phyloP scores from a whole-genome alignment of 1,140 invertebrate species.

The Ceratitis capitata region DNA sequence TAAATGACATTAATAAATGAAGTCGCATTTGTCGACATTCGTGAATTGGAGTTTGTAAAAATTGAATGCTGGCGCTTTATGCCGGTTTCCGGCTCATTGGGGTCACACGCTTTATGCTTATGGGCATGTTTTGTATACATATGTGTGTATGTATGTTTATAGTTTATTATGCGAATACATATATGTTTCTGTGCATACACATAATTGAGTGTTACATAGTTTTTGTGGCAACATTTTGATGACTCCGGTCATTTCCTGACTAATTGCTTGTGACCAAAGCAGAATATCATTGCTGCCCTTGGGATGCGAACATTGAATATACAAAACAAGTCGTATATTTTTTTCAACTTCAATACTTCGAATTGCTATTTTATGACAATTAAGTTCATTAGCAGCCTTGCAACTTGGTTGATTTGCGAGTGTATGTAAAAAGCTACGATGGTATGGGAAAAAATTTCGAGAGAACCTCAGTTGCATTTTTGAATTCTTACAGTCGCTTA shows the following conservation, averaged over 20 bases:
- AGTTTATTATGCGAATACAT: not conserved
- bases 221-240: conserved; percentile 30
- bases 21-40: not conserved
- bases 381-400: not conserved
- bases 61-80: not conserved
- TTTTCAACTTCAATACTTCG: not conserved
- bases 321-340: not conserved
- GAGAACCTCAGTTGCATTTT: too few species aligned
- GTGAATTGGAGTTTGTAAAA: not conserved
- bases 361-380: conserved; percentile 3
- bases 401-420: not conserved
- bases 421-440: not conserved
- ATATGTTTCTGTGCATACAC: not conserved
- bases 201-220: too few species aligned
- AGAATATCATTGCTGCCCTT: not conserved
- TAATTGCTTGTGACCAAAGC: conserved; percentile 38
- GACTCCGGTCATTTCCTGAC: conserved; percentile 43
- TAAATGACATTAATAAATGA: conserved; percentile 30
- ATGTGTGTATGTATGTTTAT: not conserved
- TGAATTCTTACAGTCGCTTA: too few species aligned
- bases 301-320: conserved; percentile 2
- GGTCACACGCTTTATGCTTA: not conserved
- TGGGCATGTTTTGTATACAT: too few species aligned
- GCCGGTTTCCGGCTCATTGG: conserved; percentile 17
- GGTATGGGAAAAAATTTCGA: too few species aligned